A percentile compares a stretch with the other conserved stretches of the same genome.
Conservation (phyloP, 2,113 vertebrate species). For the Semicossyphus pulcher region DNA sequence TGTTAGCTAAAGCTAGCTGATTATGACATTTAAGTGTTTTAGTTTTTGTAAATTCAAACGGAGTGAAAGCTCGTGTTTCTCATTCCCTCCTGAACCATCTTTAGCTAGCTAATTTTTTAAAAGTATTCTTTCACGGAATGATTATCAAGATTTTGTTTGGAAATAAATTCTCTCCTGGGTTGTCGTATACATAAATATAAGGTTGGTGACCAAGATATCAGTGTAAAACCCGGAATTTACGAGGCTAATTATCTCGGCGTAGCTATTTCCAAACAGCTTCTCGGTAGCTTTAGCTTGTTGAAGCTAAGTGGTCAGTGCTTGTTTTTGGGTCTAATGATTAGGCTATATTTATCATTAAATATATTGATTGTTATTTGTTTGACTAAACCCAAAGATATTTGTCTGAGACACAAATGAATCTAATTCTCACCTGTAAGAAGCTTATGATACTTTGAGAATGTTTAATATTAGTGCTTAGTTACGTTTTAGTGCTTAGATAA, state of each 20-base stretch:
- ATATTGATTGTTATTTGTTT: too few relatives aligned
- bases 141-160: background rate
- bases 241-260: background rate
- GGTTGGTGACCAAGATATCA: background rate
- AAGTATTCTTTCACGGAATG: background rate
- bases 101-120: background rate
- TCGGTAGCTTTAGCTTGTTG: conserved; percentile 8
- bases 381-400: too few relatives aligned
- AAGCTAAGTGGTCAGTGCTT: background rate
- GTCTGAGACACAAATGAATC: too few relatives aligned
- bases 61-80: background rate
- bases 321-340: too few relatives aligned
- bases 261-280: background rate
- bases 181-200: background rate
- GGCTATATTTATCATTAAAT: too few relatives aligned
- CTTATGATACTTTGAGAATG: too few relatives aligned
- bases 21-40: background rate
- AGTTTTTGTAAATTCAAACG: background rate
- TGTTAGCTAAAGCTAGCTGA: background rate
- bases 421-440: too few relatives aligned
- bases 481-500: too few relatives aligned
- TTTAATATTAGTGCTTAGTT: too few relatives aligned
- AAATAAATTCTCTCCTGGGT: rapidly evolving
- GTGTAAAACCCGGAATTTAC: background rate
- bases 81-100: background rate